Evolutionary conservation across 2,797 vertebrate species (phyloP).

Genomic region (Xerus rutilus): DNA sequence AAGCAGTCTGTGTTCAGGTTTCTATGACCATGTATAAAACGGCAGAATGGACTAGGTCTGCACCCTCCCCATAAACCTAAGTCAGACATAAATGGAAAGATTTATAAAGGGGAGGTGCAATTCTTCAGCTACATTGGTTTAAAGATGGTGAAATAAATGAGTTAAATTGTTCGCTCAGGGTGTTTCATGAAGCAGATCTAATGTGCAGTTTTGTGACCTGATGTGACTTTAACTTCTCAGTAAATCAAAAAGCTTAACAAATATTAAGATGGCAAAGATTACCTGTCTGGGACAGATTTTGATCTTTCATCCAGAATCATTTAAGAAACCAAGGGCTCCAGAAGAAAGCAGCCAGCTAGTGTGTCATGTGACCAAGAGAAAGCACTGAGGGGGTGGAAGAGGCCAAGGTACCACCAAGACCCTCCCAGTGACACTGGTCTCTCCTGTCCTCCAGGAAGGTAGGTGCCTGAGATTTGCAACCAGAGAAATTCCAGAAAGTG

Average conservation of each 20-base stretch:
- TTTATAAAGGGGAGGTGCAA: conserved; percentile 87
- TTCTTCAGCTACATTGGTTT: conserved; percentile 89
- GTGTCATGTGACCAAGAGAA: conserved; percentile 50
- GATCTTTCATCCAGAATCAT: conserved; percentile 86
- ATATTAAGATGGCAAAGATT: conserved; percentile 89
- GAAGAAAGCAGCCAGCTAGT: conserved; percentile 82
- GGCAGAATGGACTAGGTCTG: conserved; percentile 76
- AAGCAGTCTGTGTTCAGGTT: conserved; percentile 80
- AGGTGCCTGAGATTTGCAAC: neutral
- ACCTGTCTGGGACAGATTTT: conserved; percentile 87
- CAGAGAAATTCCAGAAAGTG: neutral
- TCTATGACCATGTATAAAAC: conserved; percentile 79
- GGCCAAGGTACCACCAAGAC: conserved; percentile 65
- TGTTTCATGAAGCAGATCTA: conserved; percentile 90
- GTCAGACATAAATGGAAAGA: conserved; percentile 87
- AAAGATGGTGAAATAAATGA: conserved; percentile 87
- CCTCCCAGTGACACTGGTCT: conserved; percentile 69
- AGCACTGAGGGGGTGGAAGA: neutral
- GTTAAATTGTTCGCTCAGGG: conserved; percentile 84
- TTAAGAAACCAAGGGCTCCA: conserved; percentile 86
- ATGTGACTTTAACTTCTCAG: conserved; percentile 87
- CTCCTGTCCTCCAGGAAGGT: conserved; percentile 78
- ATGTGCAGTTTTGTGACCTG: conserved; percentile 88
- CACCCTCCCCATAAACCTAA: conserved; percentile 82
- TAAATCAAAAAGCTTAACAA: conserved; percentile 91